Evolutionary conservation across 2,888 invertebrate species (phyloP), one percentile per base, ranked within the genome.

Genomic region (Drosophila greeni): DNA sequence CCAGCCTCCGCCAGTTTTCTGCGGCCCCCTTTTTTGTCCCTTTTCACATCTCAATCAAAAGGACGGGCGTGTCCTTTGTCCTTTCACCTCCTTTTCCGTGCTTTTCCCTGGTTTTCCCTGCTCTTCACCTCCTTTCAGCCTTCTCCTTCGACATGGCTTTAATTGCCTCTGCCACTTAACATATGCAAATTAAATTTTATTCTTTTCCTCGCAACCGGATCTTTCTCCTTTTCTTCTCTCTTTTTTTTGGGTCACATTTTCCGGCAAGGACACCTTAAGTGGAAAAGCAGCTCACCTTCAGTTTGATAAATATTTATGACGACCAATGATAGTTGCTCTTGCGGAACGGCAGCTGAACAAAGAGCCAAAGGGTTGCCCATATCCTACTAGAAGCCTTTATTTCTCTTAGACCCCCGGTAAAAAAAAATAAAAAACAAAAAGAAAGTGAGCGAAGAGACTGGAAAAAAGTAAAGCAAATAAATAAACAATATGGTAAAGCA

Each of bases 141-240:
- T 36, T 37, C 45, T 53, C 33, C 40, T 39, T 29, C 31, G 66
- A 34, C 45, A 47, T 34, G 58, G 58, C 77, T 70, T 85, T 82
- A 85, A 82, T 82, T 82, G 81, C 84, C 73, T 70, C 74, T 81
- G 78, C 81, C 85, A 82, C 84, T 82, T 85, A 82, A 83, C 85
- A 83, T 83, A 85, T 82, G 81, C 84, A 83, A 82, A 82, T 85
- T 75, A 74, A 83, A 81, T 78, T 78, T 72, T 55, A 72, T 70
- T 69, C 40, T 48, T 45, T 40, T 47, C 26, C 53, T 24, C 39
- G 36, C 36, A 31, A 56, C 52, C 40, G 51, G 53, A 42, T 36
- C 49, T 47, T 23, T 20, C 23, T 23, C 37, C 16, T 16, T 23
- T 49, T 40, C 26, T 14, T 55, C 48, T 47, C 57, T 47, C 26